phyloP scores from a whole-genome alignment of 2,113 vertebrate species.

The Leptobrachium ailaonicum region DNA sequence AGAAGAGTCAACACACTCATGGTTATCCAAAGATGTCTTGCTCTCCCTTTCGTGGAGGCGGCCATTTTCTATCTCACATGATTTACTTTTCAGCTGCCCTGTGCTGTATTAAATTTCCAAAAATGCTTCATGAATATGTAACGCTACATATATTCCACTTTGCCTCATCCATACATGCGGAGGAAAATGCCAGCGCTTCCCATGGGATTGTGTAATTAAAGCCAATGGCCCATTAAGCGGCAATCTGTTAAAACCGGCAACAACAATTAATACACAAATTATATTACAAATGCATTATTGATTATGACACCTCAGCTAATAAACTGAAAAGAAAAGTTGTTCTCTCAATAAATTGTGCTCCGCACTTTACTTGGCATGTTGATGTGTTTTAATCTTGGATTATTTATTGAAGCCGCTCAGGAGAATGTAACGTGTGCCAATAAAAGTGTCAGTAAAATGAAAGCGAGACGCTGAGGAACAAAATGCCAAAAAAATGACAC shows the following conservation, averaged over 20 bases:
- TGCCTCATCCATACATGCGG: not conserved
- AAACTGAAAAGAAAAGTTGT: conserved; percentile 23
- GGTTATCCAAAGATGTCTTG: no score
- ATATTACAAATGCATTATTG: conserved; percentile 37
- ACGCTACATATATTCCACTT: not conserved
- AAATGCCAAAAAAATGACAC: conserved; percentile 13
- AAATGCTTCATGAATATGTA: not conserved
- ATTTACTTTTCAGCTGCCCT: no score
- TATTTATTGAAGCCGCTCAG: conserved; percentile 31
- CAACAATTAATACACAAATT: conserved; percentile 26
- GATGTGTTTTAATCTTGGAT: conserved; percentile 34
- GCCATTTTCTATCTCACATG: no score
- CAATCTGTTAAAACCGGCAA: conserved; percentile 31
- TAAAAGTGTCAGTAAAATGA: conserved; percentile 30
- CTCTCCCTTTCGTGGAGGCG: no score
- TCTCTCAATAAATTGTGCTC: conserved; percentile 13
- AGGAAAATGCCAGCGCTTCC: conserved; percentile 13
- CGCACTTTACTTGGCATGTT: conserved; percentile 26
- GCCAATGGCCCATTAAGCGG: conserved; percentile 38
- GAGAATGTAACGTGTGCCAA: conserved; percentile 26
- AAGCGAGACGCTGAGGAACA: conserved; percentile 2
- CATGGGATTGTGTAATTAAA: conserved; percentile 17
- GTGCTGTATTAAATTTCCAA: no score
- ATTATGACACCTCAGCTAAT: conserved; percentile 30
- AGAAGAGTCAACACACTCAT: no score